Conservation (phyloP, 2,888 invertebrate genomes). For the Dyspetes luteomarginatus region DNA sequence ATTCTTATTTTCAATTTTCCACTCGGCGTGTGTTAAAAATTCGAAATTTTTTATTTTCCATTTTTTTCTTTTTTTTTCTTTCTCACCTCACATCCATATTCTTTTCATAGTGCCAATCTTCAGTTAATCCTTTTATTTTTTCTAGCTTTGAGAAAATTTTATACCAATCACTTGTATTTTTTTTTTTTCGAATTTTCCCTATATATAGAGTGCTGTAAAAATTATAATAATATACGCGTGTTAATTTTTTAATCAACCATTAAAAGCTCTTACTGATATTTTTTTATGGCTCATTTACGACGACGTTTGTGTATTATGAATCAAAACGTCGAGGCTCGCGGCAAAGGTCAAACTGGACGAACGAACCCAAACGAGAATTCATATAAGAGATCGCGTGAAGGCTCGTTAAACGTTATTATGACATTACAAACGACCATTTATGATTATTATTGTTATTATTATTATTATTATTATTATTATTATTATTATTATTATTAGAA, state of each 20-base stretch:
- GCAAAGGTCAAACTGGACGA: background rate
- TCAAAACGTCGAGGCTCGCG: background rate
- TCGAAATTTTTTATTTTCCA: too few species aligned
- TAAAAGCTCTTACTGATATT: background rate
- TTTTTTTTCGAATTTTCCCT: too few species aligned
- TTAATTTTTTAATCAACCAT: background rate
- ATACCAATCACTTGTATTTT: too few species aligned
- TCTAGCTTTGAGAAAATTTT: too few species aligned
- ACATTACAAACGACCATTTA: background rate
- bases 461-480: background rate
- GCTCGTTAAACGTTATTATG: background rate
- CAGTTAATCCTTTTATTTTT: too few species aligned
- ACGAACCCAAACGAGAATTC: slow-evolving; percentile 25
- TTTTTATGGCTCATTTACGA: background rate
- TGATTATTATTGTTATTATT: background rate
- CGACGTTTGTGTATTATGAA: background rate
- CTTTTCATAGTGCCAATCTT: too few species aligned
- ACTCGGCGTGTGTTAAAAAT: too few species aligned
- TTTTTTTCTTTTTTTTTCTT: too few species aligned
- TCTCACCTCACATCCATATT: too few species aligned
- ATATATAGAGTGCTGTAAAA: background rate
- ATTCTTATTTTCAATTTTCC: too few species aligned
- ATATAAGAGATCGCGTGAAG: background rate
- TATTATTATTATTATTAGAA: background rate
- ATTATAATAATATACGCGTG: background rate